Conservation (phyloP, 2,797 vertebrate species). For the Liparis tanakae region DNA sequence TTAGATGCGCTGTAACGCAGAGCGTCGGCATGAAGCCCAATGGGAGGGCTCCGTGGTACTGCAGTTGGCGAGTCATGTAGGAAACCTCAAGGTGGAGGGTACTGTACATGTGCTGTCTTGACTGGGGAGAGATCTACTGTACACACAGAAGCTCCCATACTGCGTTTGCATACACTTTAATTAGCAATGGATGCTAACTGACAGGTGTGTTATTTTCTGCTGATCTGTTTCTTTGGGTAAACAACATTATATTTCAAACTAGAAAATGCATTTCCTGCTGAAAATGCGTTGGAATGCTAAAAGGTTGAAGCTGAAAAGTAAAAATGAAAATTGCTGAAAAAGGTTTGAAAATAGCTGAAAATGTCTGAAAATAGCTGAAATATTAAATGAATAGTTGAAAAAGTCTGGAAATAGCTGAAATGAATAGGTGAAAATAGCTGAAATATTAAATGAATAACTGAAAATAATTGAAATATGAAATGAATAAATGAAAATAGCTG, state of each 20-base stretch:
- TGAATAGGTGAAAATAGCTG: too few relatives aligned
- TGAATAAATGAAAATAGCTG: too few relatives aligned
- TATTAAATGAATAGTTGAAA: too few relatives aligned
- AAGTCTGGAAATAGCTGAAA: too few relatives aligned
- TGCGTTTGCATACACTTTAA: not conserved
- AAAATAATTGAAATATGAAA: too few relatives aligned
- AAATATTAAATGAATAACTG: too few relatives aligned
- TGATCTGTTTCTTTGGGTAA: not conserved
- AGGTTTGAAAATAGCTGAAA: too few relatives aligned
- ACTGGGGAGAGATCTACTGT: not conserved
- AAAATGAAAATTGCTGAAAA: too few relatives aligned
- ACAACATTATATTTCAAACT: not conserved
- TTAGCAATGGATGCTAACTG: not conserved
- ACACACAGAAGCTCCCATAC: not conserved
- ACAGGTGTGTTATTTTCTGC: not conserved
- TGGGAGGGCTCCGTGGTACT: conserved; percentile 10
- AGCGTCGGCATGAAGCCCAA: conserved; percentile 3
- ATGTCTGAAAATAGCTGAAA: too few relatives aligned
- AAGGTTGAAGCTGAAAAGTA: too few relatives aligned
- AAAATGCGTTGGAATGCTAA: too few relatives aligned
- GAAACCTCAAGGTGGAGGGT: conserved; percentile 11
- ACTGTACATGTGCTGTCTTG: not conserved
- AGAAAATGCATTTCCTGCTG: too few relatives aligned
- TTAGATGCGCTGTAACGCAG: not conserved
- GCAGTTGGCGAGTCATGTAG: conserved; percentile 10